Evolutionary conservation across 2,888 invertebrate genomes (phyloP).

Genomic region (Cremastinae sp.): DNA sequence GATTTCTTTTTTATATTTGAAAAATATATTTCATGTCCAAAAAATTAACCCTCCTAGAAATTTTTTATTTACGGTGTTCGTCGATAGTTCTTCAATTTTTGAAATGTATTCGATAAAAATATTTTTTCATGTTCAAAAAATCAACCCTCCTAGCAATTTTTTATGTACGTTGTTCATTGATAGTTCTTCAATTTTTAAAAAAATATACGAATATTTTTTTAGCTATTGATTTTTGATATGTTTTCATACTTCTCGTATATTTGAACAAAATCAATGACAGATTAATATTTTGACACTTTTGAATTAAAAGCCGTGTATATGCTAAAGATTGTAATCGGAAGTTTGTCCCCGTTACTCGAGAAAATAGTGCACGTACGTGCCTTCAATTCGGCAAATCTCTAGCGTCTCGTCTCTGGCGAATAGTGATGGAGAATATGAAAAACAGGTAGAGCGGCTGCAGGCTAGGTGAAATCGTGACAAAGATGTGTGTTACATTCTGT

Average conservation of each 20-base stretch:
- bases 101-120: too few species aligned
- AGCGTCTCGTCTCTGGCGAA: conserved; percentile 56
- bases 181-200: too few species aligned
- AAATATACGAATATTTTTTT: too few species aligned
- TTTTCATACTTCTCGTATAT: too few species aligned
- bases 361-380: conserved; percentile 56
- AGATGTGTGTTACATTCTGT: conserved; percentile 26
- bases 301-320: background rate
- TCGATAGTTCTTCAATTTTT: too few species aligned
- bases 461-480: conserved; percentile 25
- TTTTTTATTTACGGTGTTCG: too few species aligned
- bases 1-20: background rate
- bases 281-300: background rate
- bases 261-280: background rate
- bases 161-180: too few species aligned
- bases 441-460: conserved; percentile 21
- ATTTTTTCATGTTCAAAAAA: too few species aligned
- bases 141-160: too few species aligned
- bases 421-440: conserved; percentile 58
- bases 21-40: too few species aligned
- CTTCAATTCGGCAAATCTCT: conserved; percentile 61
- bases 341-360: conserved; percentile 15
- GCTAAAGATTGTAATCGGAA: conserved; percentile 35
- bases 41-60: too few species aligned
- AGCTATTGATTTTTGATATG: too few species aligned